phyloP scores from a whole-genome alignment of 64 coral and sea anemone genomes.

The Actinia equina region DNA sequence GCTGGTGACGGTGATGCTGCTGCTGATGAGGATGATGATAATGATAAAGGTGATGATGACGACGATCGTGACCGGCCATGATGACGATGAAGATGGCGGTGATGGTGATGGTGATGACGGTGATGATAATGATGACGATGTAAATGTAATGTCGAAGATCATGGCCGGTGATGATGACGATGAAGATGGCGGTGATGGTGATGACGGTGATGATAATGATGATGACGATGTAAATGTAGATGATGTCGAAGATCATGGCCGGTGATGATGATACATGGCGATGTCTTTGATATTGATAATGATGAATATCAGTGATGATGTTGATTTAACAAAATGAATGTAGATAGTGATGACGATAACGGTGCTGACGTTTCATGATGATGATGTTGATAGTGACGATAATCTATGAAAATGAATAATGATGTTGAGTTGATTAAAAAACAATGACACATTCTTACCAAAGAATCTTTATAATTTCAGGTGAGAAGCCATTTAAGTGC shows the following conservation, averaged over 20 bases:
- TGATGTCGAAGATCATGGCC: too few species aligned
- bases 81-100: neutral
- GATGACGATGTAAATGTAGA: too few species aligned
- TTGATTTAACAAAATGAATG: neutral
- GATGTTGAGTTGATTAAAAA: neutral
- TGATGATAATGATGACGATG: neutral
- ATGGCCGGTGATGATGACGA: neutral
- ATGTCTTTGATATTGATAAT: too few species aligned
- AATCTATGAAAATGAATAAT: too few species aligned
- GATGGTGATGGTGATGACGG: neutral
- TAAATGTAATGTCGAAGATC: too few species aligned
- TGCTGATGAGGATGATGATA: neutral
- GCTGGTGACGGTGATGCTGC: neutral
- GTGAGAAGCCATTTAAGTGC: slow-evolving; percentile 96
- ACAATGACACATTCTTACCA: neutral
- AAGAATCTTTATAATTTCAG: neutral
- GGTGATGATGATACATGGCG: neutral
- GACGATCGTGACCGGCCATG: neutral
- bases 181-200: too few species aligned
- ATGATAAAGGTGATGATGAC: neutral
- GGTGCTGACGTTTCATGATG: neutral
- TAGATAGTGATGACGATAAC: neutral
- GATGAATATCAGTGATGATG: too few species aligned
- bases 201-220: too few species aligned
- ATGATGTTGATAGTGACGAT: neutral